Conservation (phyloP, 2,888 invertebrate species). For the Ornithoptera alexandrae region DNA sequence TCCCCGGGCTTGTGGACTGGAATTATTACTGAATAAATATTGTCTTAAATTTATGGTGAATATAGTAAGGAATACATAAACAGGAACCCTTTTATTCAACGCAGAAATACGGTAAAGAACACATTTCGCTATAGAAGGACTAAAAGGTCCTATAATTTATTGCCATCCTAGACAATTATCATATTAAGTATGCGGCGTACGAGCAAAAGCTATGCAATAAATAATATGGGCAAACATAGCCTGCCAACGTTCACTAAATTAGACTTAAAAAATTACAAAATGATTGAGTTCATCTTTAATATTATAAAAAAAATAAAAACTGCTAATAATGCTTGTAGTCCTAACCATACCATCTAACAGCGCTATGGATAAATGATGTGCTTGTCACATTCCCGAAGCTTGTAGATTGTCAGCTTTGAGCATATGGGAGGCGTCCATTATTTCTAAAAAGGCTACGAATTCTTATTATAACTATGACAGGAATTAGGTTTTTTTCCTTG, state of each 20-base stretch:
- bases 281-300: background rate
- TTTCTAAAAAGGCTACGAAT: too few species aligned
- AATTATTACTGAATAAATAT: background rate
- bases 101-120: background rate
- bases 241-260: conserved; percentile 2
- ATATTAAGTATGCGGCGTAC: conserved; percentile 1
- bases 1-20: too few species aligned
- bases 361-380: too few species aligned
- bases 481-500: too few species aligned
- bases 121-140: background rate
- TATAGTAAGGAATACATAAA: background rate
- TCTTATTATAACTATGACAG: too few species aligned
- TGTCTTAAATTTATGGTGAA: background rate
- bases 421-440: too few species aligned
- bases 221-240: conserved; percentile 10
- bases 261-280: background rate
- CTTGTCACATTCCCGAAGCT: too few species aligned
- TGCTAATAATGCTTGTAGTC: too few species aligned
- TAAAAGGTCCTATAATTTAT: conserved; percentile 21
- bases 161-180: conserved; percentile 7
- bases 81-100: background rate
- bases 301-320: too few species aligned
- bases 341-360: too few species aligned
- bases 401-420: too few species aligned
- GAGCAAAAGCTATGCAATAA: conserved; percentile 7